Percentiles rank a stretch among this genome's conserved stretches.
Conservation (phyloP, 2,888 invertebrate species). For the Tanytarsus gracilentus region DNA sequence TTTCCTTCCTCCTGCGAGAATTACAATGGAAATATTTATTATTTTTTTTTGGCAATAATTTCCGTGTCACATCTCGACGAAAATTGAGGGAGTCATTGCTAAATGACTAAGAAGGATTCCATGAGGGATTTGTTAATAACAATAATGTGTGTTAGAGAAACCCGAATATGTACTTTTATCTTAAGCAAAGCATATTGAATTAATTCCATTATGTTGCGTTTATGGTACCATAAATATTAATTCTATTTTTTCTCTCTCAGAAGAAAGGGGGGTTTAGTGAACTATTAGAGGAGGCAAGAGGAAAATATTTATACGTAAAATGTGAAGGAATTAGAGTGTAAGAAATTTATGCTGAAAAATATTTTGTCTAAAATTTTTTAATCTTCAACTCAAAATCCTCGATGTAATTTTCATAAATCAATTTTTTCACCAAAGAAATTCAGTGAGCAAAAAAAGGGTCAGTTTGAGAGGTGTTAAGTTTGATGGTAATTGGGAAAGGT, state of each 20-base stretch:
- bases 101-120: slow-evolving; percentile 1
- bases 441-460: slow-evolving; percentile 6
- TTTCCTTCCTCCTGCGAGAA: too few relatives aligned
- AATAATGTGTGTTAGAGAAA: slow-evolving; percentile 1
- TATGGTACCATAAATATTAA: slow-evolving; percentile 26
- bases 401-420: too few relatives aligned
- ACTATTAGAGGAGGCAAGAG: background rate
- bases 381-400: too few relatives aligned
- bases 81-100: background rate
- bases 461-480: too few relatives aligned
- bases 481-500: slow-evolving; percentile 14
- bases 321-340: background rate
- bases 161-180: slow-evolving; percentile 13
- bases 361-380: too few relatives aligned
- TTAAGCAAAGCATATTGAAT: slow-evolving; percentile 26
- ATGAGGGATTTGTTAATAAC: slow-evolving; percentile 12
- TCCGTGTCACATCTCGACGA: too few relatives aligned
- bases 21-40: too few relatives aligned
- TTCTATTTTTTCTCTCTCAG: background rate
- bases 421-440: too few relatives aligned
- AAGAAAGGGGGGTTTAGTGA: background rate
- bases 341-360: background rate
- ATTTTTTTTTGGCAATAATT: too few relatives aligned
- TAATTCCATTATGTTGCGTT: slow-evolving; percentile 27
- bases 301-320: slow-evolving; percentile 1